Percentiles rank a stretch among this genome's conserved stretches.
phyloP scores from a whole-genome alignment of 2,797 vertebrate species.

The Bradypodion pumilum region DNA sequence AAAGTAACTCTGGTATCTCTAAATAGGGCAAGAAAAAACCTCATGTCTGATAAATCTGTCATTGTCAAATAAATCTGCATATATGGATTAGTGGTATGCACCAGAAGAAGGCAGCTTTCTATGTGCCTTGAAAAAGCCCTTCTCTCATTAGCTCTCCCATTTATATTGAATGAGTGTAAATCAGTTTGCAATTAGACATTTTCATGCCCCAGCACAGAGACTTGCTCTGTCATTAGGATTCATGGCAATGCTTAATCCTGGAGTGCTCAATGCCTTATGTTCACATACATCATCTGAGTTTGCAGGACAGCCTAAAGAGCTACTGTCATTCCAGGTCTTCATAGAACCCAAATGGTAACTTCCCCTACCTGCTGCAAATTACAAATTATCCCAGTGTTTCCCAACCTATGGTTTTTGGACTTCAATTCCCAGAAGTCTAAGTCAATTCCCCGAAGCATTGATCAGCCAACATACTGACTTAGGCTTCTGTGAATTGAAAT shows the following conservation, averaged over 20 bases:
- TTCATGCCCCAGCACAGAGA: background rate
- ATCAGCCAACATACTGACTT: too few relatives aligned
- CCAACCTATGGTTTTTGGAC: too few relatives aligned
- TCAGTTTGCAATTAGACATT: background rate
- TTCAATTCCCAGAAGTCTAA: too few relatives aligned
- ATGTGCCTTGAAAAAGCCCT: background rate
- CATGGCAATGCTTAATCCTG: background rate
- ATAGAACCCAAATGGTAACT: background rate
- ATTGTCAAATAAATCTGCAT: background rate
- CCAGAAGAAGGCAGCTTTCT: background rate
- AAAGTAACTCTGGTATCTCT: background rate
- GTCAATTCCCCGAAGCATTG: too few relatives aligned
- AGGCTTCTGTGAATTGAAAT: too few relatives aligned
- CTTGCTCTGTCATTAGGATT: too few relatives aligned
- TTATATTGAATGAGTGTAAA: background rate
- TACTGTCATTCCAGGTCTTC: too few relatives aligned
- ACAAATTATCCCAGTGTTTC: too few relatives aligned
- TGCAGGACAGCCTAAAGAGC: background rate
- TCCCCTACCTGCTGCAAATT: background rate
- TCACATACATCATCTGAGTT: too few relatives aligned
- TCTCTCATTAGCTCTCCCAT: background rate
- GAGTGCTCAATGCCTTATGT: background rate
- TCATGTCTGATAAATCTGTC: background rate
- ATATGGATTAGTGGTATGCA: background rate
- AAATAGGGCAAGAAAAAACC: background rate